Base-by-base conservation (phyloP, 2,888 invertebrate genomes). In the Epistrophella euchroma region DNA sequence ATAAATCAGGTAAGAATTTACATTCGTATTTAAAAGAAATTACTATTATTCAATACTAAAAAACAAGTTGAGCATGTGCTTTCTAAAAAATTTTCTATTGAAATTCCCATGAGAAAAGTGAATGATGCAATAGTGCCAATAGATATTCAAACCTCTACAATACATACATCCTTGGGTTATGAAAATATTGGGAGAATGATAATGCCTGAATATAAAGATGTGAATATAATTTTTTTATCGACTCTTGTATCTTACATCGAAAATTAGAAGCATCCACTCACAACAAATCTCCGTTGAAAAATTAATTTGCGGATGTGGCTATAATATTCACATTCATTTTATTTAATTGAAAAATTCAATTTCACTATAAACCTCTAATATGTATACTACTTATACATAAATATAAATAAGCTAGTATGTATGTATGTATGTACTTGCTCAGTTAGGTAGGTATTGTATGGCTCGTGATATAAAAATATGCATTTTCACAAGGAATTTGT, bases 1-100 rank as follows among this genome's bases (percentile, higher is more conserved):
- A 71, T 78, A 71, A 74, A 68, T 77, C 55, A 83, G 79, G 80
- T 83, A 79, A 62, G 15, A n/a, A 52, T 73, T 68, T 66, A 56
- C 58, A 56, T 77, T 81, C 52, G 60, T 22, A 37, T 81, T 85
- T 45, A 68, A 10, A 32, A 62, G 47, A 22, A 75, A 37, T 4
- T 15, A 55, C 55, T 22, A 2, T 32, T 32, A 7, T 40, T 15
- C 3, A n/a, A 22, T 22, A 2, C 3, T 19, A 55, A 2, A 32
- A 17, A 6, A 32, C 15, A 15, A 5, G 25, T 13, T 50, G 22
- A 11, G 68, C 37, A 50, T 52, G 52, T 68, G 68, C 35, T 68
- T 13, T 17, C 17, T 47, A 7, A 17, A 66, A 32, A 66, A 32
- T 17, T 32, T 32, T 56, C 32, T 5, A 32, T 56, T 22, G 35